These are phyloP conservation scores for Julus scanicus DNA, from an alignment of 2,888 invertebrate species.

Conservation along the genomic window DNA sequence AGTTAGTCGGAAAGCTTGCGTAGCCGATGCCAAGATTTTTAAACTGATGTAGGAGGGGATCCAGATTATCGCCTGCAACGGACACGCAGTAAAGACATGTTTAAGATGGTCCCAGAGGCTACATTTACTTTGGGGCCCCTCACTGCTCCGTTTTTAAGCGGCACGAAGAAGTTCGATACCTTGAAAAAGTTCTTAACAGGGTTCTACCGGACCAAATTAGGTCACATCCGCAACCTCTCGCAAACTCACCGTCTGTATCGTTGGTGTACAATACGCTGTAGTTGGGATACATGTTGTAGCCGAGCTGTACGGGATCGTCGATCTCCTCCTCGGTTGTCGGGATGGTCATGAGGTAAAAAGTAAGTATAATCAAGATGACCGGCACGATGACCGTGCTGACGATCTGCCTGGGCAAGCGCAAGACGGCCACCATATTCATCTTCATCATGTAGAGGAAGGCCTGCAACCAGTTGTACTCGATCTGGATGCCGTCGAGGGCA, in stretches of 20 bases:
- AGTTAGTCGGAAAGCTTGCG: neutral
- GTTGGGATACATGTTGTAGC: conserved; percentile 16
- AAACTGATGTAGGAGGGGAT: neutral
- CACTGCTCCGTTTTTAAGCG: no score
- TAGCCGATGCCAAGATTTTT: neutral
- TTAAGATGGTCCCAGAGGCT: no score
- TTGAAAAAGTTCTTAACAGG: no score
- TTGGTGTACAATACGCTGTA: conserved; percentile 42
- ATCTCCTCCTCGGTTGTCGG: neutral
- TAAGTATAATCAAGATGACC: conserved; percentile 55
- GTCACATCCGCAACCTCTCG: no score
- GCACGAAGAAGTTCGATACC: no score
- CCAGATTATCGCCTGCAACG: conserved; percentile 2
- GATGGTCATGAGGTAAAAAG: conserved; percentile 54
- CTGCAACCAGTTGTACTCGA: conserved; percentile 53
- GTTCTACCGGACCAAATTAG: no score
- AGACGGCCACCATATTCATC: conserved; percentile 54
- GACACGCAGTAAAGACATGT: no score
- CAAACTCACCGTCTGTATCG: neutral
- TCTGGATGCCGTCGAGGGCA: neutral
- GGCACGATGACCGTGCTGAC: conserved; percentile 55
- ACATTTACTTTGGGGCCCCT: no score
- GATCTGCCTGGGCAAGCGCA: conserved; percentile 57
- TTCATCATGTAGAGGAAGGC: conserved; percentile 54
- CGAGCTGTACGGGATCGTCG: neutral